Evolutionary conservation across 2,113 vertebrate species (phyloP).

Genomic region (Entomyzon cyanotis): DNA sequence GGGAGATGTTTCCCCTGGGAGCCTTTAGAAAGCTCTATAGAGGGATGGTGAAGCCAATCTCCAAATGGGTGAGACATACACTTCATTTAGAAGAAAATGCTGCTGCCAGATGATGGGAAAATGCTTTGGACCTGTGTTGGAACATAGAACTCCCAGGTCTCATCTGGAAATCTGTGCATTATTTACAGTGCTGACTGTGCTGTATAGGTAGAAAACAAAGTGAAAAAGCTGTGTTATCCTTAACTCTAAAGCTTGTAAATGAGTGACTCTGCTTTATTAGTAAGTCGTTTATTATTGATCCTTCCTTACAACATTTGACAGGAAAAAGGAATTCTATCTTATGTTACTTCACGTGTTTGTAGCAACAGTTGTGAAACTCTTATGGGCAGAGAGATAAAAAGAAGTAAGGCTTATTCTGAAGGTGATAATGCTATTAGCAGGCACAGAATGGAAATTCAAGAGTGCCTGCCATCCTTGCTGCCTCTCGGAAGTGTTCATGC

Average conservation of each 20-base stretch:
- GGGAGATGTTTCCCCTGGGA: not conserved
- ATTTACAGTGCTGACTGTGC: not conserved
- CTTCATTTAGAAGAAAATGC: not conserved
- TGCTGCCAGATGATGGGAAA: not conserved
- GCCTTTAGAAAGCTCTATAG: not conserved
- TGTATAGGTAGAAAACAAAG: not conserved
- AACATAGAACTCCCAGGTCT: not conserved
- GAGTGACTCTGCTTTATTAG: not conserved
- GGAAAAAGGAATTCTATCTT: not conserved
- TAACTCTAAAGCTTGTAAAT: not conserved
- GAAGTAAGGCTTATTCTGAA: not conserved
- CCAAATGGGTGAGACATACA: not conserved
- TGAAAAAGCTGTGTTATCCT: not conserved
- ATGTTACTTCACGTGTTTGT: not conserved
- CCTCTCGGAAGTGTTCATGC: not conserved
- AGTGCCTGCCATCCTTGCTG: not conserved
- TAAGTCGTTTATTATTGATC: not conserved
- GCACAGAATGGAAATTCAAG: not conserved
- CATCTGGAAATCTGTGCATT: not conserved
- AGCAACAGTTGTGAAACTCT: not conserved
- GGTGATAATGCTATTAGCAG: not conserved
- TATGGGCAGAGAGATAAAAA: not conserved
- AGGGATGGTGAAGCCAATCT: not conserved
- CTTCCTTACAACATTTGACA: not conserved
- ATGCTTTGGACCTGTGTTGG: not conserved